Evolutionary conservation across 2,797 vertebrate genomes (phyloP).

Genomic region (Danionella dracula): DNA sequence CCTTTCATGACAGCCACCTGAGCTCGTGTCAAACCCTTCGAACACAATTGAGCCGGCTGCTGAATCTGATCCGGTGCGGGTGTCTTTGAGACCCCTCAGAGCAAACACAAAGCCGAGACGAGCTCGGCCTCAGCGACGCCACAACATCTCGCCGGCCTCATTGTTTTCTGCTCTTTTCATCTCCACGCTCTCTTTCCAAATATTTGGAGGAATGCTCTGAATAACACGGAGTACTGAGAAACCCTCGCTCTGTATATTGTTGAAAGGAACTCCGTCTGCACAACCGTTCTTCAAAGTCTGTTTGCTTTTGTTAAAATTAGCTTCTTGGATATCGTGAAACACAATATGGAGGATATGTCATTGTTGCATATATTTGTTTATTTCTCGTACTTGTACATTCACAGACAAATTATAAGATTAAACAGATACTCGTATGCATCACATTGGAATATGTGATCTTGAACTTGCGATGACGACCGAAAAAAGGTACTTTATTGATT

Average conservation of each 20-base stretch:
- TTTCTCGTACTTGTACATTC: conserved; percentile 55
- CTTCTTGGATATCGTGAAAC: conserved; percentile 63
- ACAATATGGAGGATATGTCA: conserved; percentile 70
- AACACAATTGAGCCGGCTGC: not conserved
- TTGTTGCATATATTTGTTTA: conserved; percentile 73
- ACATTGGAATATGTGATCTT: too few relatives aligned
- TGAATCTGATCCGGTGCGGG: conserved; percentile 19
- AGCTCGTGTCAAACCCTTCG: not conserved
- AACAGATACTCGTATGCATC: too few relatives aligned
- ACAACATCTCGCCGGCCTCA: conserved; percentile 69
- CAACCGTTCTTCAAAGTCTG: conserved; percentile 71
- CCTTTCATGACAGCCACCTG: not conserved
- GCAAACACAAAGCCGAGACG: conserved; percentile 66
- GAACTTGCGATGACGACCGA: too few relatives aligned
- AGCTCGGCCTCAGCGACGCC: conserved; percentile 67
- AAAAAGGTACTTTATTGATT: too few relatives aligned
- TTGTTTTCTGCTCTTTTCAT: conserved; percentile 75
- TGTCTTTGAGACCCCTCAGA: conserved; percentile 35
- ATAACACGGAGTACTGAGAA: conserved; percentile 73
- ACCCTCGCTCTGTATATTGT: conserved; percentile 75
- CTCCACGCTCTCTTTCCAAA: conserved; percentile 76
- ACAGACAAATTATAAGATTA: too few relatives aligned
- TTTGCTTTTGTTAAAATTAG: conserved; percentile 68
- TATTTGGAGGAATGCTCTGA: conserved; percentile 74
- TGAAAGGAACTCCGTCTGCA: conserved; percentile 74